Evolutionary conservation across 2,888 invertebrate species (phyloP).

Genomic region (Lucinisca nassula): DNA sequence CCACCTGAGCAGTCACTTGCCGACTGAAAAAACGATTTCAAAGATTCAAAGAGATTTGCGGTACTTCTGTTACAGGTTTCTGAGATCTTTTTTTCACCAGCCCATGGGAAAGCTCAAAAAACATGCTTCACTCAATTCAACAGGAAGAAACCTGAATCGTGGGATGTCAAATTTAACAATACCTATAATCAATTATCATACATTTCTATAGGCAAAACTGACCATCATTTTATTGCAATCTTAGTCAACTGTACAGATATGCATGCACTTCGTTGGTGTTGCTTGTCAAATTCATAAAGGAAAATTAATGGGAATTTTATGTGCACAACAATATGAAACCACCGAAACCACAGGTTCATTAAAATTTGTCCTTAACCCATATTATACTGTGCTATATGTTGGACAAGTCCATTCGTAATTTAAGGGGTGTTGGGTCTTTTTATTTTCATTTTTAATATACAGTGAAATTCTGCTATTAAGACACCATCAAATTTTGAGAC

Average conservation of each 20-base stretch:
- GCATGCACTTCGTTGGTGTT: not conserved
- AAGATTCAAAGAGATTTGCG: not conserved
- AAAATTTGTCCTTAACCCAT: too few relatives aligned
- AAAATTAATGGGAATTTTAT: not conserved
- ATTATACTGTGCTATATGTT: too few relatives aligned
- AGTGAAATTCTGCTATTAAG: too few relatives aligned
- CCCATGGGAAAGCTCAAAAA: not conserved
- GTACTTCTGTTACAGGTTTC: not conserved
- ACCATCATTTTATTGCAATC: not conserved
- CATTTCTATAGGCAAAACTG: not conserved
- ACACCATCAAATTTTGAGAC: too few relatives aligned
- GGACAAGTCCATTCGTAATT: too few relatives aligned
- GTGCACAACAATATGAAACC: too few relatives aligned
- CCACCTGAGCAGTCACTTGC: not conserved
- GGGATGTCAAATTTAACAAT: not conserved
- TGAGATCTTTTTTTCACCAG: not conserved
- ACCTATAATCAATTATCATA: not conserved
- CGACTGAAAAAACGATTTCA: not conserved
- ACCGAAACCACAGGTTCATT: too few relatives aligned
- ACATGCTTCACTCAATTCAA: not conserved
- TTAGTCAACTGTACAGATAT: not conserved
- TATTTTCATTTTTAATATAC: too few relatives aligned
- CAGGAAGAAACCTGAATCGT: not conserved
- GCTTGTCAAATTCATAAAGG: not conserved
- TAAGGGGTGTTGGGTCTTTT: too few relatives aligned